Base-by-base conservation (phyloP, 1,140 invertebrate species). In the Tigriopus japonicus region DNA sequence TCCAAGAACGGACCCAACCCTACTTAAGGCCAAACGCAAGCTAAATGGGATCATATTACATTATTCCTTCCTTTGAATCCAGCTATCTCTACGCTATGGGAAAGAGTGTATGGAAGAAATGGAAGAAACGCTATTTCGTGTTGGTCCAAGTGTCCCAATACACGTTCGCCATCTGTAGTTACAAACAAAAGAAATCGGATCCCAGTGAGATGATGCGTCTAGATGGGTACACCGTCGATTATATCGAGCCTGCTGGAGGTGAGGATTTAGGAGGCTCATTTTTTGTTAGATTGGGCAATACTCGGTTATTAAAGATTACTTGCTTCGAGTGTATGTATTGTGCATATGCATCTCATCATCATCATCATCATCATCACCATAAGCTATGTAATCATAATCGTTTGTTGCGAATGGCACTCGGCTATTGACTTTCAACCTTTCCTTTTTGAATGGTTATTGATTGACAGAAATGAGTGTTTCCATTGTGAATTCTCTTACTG, bases 201-300 rank as follows among this genome's bases (percentile, higher is more conserved):
- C 95, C 96, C 0, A 92, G 91, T 52, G 96, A 98, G 75, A 96
- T 98, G 87, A 92, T 98, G 86, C 93, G 97, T 71, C 75, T 99
- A 21, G 94, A 98, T 76, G 93, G 92, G 1, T 98, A 95, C 72
- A 98, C 94, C 60, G 94, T 99, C 14, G 95, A 99, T 72, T 98
- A 98, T 72, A 95, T 96, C 69, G 94, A 98, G 74, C 80, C 88
- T 65, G 85, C 86, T 62, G 63, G 62, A 56, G 63, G 66, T 67
- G 62, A 49, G 53, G 63, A 51, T 13, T 59, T 56, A 42, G 28
- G 49, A 61, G 45, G 24, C 13, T 51, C 21, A 13, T 24, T 64
- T 23, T 53, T 53, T 53, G 52, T 53, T 53, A 12, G 12, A 10
- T 15, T 15, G 2, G 45, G 10, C 6, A 49, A 35, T 35, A 35